Conservation (phyloP, 1,140 invertebrate genomes). For the Megalonaias nervosa region DNA sequence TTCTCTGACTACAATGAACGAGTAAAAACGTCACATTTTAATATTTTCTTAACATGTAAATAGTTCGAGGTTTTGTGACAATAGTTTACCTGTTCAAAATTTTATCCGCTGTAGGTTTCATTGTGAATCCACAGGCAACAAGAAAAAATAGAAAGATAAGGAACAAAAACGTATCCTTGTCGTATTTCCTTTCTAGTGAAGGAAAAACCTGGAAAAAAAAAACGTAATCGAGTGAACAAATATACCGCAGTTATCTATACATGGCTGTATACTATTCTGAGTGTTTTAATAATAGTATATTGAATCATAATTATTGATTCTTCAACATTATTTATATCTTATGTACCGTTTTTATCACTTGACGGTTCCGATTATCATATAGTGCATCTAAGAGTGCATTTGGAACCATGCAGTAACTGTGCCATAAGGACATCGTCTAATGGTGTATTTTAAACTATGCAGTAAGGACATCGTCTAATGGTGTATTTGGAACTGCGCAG, state of each 20-base stretch:
- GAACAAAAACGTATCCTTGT: slow-evolving; percentile 53
- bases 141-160: slow-evolving; percentile 55
- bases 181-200: slow-evolving; percentile 39
- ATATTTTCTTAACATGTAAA: too few species aligned
- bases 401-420: too few species aligned
- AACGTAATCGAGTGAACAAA: neutral
- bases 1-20: too few species aligned
- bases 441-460: too few species aligned
- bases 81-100: slow-evolving; percentile 56
- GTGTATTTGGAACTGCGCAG: too few species aligned
- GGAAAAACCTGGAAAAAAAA: slow-evolving; percentile 49
- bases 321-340: neutral
- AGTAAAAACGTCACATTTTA: too few species aligned
- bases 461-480: too few species aligned
- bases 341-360: neutral
- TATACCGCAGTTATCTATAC: neutral
- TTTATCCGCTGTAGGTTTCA: slow-evolving; percentile 47
- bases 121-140: slow-evolving; percentile 44
- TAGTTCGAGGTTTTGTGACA: neutral
- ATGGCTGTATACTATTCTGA: neutral
- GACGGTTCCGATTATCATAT: neutral
- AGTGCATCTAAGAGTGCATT: too few species aligned
- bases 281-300: neutral
- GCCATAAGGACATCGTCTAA: too few species aligned
- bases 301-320: neutral